Base-by-base conservation (phyloP, 1,140 invertebrate species). In the Psilanteris sp. region DNA sequence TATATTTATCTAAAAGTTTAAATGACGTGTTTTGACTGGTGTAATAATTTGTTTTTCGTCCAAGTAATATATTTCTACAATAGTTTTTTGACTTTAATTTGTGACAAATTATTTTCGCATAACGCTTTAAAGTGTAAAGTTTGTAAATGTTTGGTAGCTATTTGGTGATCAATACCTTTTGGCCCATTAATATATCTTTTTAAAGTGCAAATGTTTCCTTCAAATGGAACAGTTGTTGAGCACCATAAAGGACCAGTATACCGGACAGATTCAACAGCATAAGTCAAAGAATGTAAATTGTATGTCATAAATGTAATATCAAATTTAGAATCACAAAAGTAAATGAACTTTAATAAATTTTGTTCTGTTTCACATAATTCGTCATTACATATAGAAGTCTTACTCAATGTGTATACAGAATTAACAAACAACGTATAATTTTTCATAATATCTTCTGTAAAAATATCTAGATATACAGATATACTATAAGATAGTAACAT, bases 121-220 rank as follows among this genome's bases (percentile, higher is more conserved):
- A n/a, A 29, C 8, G 26, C 16, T 44, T 44, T 34, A 31, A 36
- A 55, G 7, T 32, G 1, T 34, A 64, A 20, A 10, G 15, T 46
- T 46, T 62, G 55, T 7, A 64, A 20, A 73, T 62, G 50, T 29
- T 73, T 73, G 22, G 16, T 61, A 1, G 31, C 26, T 5, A 78
- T 78, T 48, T 78, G 76, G 5, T 64, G 36, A 27, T 52, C 41
- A 4, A 75, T 52, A 2, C 71, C 46, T 57, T 72, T 78, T 0
- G 77, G 67, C 7, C 71, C 66, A 41, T 61, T 66, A 2, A 75
- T 31, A 20, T 46, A 62, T 26, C 14, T 37, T 55, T 78, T 75
- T 7, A 67, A 41, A 20, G 4, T 24, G 24, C 62, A 27, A 13
- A 75, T 79, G 15, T 48, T 37, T 9, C 61, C 36, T 57, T 79